Conservation (phyloP, 2,888 invertebrate genomes). For the Trachelus troglodyta region DNA sequence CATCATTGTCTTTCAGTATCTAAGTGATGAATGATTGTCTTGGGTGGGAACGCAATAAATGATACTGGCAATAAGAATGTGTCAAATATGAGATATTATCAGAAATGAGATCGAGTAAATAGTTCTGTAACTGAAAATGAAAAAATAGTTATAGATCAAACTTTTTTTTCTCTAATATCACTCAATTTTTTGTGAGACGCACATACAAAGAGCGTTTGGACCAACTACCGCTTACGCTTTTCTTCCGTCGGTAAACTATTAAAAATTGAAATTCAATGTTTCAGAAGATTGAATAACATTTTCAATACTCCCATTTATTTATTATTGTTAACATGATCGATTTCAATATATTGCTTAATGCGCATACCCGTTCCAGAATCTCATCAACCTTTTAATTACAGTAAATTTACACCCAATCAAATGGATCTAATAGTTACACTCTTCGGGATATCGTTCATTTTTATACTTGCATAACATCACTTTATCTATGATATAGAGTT, state of each 20-base stretch:
- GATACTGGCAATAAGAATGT: neutral
- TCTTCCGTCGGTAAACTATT: neutral
- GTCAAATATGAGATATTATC: neutral
- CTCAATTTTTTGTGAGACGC: neutral
- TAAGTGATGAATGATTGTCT: conserved; percentile 2
- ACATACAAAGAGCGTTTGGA: neutral
- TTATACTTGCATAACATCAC: neutral
- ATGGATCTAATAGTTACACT: conserved; percentile 11
- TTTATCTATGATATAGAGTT: neutral
- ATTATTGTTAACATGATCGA: neutral
- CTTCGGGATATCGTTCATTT: conserved; percentile 13
- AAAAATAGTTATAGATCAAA: neutral
- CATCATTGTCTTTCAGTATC: conserved; percentile 2
- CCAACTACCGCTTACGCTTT: neutral
- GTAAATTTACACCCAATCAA: neutral
- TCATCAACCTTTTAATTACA: neutral
- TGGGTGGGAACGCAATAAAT: neutral
- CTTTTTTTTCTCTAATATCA: neutral
- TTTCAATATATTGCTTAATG: neutral
- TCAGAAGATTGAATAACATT: neutral
- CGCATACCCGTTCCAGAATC: neutral
- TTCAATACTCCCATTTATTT: neutral
- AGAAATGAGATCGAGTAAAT: neutral
- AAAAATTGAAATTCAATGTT: neutral
- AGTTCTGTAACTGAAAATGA: neutral